Evolutionary conservation across 2,797 vertebrate species (phyloP).

Genomic region (Scolopax rusticola): DNA sequence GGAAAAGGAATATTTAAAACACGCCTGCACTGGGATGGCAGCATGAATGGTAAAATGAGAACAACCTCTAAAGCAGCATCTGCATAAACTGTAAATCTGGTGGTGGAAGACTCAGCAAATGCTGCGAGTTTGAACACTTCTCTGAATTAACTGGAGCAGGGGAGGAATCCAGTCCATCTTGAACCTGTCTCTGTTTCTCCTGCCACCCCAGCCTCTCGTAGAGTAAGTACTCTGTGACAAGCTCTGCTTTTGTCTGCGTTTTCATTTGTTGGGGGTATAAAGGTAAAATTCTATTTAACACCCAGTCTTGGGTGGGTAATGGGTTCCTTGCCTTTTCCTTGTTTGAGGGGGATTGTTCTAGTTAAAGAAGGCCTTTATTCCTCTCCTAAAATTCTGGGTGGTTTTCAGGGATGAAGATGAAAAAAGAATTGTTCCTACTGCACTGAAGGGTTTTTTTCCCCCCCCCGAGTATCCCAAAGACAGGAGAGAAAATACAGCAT

Average conservation of each 20-base stretch:
- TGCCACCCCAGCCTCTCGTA: neutral
- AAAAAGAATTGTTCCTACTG: neutral
- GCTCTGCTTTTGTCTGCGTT: neutral
- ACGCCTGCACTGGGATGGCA: neutral
- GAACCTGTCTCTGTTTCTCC: neutral
- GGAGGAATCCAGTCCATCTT: neutral
- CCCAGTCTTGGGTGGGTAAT: neutral
- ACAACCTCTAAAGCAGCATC: neutral
- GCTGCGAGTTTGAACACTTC: neutral
- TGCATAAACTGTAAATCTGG: neutral
- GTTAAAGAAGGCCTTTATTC: neutral
- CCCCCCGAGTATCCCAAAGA: neutral
- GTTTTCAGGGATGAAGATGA: neutral
- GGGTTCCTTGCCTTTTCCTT: neutral
- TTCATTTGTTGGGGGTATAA: neutral
- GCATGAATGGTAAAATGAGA: neutral
- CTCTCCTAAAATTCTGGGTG: neutral
- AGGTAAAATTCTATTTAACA: neutral
- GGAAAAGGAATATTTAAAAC: neutral
- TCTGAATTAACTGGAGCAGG: neutral
- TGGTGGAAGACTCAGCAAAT: neutral
- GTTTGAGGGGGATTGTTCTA: neutral
- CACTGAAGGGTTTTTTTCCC: neutral
- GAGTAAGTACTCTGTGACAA: neutral
- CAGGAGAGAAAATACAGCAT: conserved; percentile 8